Conservation (phyloP, 1,140 invertebrate genomes). For the Cotesia chilonis region DNA sequence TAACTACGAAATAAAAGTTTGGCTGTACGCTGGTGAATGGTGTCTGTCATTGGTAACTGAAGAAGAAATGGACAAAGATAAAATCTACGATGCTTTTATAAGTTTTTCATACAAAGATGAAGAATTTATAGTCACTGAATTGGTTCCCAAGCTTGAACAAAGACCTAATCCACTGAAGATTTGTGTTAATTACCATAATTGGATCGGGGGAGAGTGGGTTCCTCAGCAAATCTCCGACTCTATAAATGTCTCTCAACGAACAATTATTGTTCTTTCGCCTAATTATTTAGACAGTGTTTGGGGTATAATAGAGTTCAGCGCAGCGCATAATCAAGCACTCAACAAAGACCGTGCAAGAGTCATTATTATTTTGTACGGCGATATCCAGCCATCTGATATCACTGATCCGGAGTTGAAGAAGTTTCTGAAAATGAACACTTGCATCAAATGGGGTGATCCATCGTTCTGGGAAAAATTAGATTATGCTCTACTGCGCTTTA, state of each 20-base stretch:
- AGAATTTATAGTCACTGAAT: constrained; percentile 73
- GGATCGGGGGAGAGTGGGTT: constrained; percentile 79
- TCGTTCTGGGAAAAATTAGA: constrained; percentile 87
- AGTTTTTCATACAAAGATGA: constrained; percentile 87
- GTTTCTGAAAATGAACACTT: constrained; percentile 86
- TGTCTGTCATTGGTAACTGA: constrained; percentile 75
- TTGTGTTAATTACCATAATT: constrained; percentile 87
- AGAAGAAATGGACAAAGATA: constrained; percentile 79
- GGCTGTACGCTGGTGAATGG: constrained; percentile 73
- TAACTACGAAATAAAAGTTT: constrained; percentile 73
- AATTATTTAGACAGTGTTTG: constrained; percentile 85
- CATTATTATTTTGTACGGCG: constrained; percentile 82
- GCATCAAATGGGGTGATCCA: constrained; percentile 84
- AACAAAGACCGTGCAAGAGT: constrained; percentile 76
- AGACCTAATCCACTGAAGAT: constrained; percentile 70
- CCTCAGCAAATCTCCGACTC: constrained; percentile 80
- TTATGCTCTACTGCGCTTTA: constrained; percentile 74
- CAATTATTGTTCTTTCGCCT: constrained; percentile 83
- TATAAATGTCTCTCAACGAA: constrained; percentile 80
- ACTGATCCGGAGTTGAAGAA: constrained; percentile 79
- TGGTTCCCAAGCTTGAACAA: constrained; percentile 75
- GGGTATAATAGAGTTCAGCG: constrained; percentile 85
- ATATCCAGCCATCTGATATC: constrained; percentile 72
- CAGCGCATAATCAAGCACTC: constrained; percentile 81
- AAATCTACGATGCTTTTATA: constrained; percentile 86